These are phyloP conservation scores for Cebus imitator DNA, from an alignment of 2,113 vertebrate species.

Conservation along the genomic window DNA sequence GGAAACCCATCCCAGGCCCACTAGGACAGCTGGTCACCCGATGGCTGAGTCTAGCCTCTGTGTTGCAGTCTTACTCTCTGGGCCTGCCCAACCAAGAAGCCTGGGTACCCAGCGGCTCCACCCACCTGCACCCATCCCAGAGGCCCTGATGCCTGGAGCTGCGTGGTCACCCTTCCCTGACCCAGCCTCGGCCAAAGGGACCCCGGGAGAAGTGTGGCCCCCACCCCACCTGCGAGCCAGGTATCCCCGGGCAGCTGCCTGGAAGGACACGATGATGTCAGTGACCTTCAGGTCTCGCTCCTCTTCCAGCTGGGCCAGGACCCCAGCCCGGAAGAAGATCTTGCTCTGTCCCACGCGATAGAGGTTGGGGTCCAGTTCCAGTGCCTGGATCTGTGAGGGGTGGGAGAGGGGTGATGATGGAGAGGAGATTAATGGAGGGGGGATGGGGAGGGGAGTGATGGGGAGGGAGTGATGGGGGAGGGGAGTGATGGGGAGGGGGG, in stretches of 20 bases:
- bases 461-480: too few relatives aligned
- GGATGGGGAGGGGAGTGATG: accelerated
- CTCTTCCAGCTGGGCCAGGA: constrained; percentile 93
- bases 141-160: not conserved
- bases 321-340: constrained; percentile 94
- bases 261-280: constrained; percentile 94
- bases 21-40: not conserved
- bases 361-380: constrained; percentile 92
- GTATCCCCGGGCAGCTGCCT: constrained; percentile 91
- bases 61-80: not conserved
- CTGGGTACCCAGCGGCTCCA: accelerated
- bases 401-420: accelerated
- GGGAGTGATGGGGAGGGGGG: too few relatives aligned
- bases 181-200: not conserved
- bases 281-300: constrained; percentile 95
- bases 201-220: accelerated
- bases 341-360: constrained; percentile 95
- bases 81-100: not conserved
- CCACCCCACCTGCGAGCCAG: constrained; percentile 89
- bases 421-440: too few relatives aligned
- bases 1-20: not conserved
- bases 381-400: constrained; percentile 86
- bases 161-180: not conserved
- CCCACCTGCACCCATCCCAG: too few relatives aligned
- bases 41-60: not conserved